phyloP scores from a whole-genome alignment of 2,888 invertebrate species.

The Caenorhabditis panamensis region DNA sequence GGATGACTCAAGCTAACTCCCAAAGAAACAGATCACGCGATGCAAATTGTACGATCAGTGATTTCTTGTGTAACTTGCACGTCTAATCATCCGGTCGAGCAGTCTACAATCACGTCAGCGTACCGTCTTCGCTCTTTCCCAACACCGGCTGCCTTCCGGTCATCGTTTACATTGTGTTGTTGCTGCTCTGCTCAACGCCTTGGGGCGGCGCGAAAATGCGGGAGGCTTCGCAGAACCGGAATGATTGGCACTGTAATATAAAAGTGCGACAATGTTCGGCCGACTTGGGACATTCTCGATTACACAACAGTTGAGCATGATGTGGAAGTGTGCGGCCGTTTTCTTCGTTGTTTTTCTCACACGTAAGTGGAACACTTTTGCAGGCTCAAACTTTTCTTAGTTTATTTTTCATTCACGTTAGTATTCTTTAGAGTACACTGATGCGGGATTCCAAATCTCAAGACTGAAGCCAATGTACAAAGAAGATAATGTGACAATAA shows the following conservation, averaged over 20 bases:
- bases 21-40: no score
- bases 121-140: slow-evolving; percentile 15
- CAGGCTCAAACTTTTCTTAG: background rate
- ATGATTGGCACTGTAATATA: slow-evolving; percentile 62
- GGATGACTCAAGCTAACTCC: background rate
- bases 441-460: slow-evolving; percentile 57
- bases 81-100: slow-evolving; percentile 36
- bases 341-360: slow-evolving; percentile 35
- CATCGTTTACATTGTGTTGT: slow-evolving; percentile 62
- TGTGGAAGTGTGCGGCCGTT: slow-evolving; percentile 42
- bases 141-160: slow-evolving; percentile 45
- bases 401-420: background rate
- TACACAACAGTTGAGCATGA: slow-evolving; percentile 48
- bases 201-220: slow-evolving; percentile 56
- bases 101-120: slow-evolving; percentile 52
- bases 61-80: background rate
- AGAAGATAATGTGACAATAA: slow-evolving; percentile 51
- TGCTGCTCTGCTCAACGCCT: slow-evolving; percentile 56
- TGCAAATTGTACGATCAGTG: background rate
- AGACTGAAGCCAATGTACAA: slow-evolving; percentile 39
- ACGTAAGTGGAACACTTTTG: slow-evolving; percentile 23
- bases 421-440: slow-evolving; percentile 23
- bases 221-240: slow-evolving; percentile 57
- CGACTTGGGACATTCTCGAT: slow-evolving; percentile 60
- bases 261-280: slow-evolving; percentile 61